Conservation (phyloP, 2,113 vertebrate genomes). For the Gavialis gangeticus region DNA sequence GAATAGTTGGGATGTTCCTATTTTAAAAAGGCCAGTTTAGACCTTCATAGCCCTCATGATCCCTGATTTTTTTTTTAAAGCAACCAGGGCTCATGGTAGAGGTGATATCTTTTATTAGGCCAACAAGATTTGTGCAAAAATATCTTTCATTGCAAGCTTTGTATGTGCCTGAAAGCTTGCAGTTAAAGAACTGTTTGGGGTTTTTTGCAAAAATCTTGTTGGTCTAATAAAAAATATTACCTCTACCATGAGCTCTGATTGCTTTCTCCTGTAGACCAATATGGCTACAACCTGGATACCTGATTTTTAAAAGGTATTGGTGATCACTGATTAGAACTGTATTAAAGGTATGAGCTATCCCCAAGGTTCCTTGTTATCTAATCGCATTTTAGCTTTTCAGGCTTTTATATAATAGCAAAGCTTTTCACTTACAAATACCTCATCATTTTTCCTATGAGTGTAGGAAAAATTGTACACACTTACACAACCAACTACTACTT, state of each 20-base stretch:
- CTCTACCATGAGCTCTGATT: too few relatives aligned
- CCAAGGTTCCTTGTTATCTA: neutral
- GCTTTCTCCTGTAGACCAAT: too few relatives aligned
- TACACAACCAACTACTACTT: neutral
- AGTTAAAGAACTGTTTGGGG: too few relatives aligned
- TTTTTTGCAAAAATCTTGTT: too few relatives aligned
- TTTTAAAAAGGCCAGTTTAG: neutral
- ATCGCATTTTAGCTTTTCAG: neutral
- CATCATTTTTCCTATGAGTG: neutral
- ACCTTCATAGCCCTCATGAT: neutral
- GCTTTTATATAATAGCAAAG: neutral
- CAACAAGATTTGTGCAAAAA: too few relatives aligned
- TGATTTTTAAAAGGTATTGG: neutral
- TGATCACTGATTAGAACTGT: neutral
- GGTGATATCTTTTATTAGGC: too few relatives aligned
- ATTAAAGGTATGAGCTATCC: neutral
- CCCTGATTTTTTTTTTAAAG: neutral
- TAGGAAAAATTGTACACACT: neutral
- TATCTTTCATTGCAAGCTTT: too few relatives aligned
- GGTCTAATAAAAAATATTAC: too few relatives aligned
- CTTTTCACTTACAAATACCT: neutral
- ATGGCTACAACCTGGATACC: too few relatives aligned
- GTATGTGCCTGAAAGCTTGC: too few relatives aligned
- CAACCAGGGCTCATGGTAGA: too few relatives aligned
- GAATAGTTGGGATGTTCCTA: too few relatives aligned